These are phyloP conservation scores for Alligator sinensis DNA, from an alignment of 2,113 vertebrate genomes.

Conservation along the genomic window DNA sequence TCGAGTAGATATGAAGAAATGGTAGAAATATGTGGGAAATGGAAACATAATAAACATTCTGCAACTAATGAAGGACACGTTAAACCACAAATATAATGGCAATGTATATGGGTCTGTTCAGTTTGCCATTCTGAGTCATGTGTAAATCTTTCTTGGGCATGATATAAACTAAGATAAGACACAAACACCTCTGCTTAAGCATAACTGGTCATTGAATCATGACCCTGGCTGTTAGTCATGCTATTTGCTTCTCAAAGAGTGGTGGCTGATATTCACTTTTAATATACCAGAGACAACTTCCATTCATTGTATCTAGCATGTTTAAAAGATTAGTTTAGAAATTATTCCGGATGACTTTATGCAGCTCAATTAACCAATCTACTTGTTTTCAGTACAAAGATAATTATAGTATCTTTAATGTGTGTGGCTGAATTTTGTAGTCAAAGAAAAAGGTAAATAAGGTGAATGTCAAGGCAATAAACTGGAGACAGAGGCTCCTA, in stretches of 20 bases:
- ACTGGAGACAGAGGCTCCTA: neutral
- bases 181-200: slow-evolving; percentile 7
- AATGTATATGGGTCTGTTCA: neutral
- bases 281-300: slow-evolving; percentile 29
- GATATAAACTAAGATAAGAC: slow-evolving; percentile 20
- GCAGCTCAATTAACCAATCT: slow-evolving; percentile 39
- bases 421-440: slow-evolving; percentile 16
- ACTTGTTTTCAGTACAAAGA: neutral
- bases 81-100: neutral
- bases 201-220: slow-evolving; percentile 53
- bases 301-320: slow-evolving; percentile 38
- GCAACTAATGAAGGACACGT: neutral
- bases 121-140: slow-evolving; percentile 1
- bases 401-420: slow-evolving; percentile 35
- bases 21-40: neutral
- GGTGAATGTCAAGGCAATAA: slow-evolving; percentile 24
- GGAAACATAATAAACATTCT: neutral
- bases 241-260: slow-evolving; percentile 62
- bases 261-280: slow-evolving; percentile 42
- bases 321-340: slow-evolving; percentile 59
- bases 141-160: neutral
- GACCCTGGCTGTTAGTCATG: slow-evolving; percentile 35
- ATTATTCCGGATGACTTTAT: slow-evolving; percentile 63
- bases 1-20: neutral
- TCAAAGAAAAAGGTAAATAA: neutral